Conservation (phyloP, 2,113 vertebrate genomes). For the Zosterops lateralis region DNA sequence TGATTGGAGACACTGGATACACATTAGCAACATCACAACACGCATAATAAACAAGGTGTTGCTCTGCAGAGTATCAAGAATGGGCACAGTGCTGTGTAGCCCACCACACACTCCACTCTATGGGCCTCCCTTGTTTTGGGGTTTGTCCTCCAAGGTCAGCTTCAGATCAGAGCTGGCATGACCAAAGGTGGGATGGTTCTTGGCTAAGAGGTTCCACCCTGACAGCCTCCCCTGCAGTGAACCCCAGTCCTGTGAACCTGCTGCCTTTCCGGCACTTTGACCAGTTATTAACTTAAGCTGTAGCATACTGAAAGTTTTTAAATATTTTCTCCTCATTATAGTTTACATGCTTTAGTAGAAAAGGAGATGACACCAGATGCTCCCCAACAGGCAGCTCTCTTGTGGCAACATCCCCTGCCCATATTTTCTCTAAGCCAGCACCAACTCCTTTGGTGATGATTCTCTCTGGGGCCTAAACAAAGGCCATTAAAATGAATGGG, state of each 20-base stretch:
- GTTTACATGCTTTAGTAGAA: background rate
- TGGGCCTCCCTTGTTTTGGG: background rate
- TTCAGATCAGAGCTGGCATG: background rate
- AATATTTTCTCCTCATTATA: background rate
- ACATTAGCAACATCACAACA: conserved; percentile 36
- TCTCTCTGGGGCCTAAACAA: background rate
- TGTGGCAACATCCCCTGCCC: accelerated
- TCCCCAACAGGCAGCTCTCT: background rate
- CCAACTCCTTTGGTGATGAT: background rate
- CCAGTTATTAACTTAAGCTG: background rate
- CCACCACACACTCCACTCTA: accelerated
- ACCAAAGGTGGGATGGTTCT: accelerated
- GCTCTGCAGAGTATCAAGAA: background rate
- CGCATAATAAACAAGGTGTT: conserved; percentile 6
- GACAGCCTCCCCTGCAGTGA: accelerated
- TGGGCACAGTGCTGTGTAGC: background rate
- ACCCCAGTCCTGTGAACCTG: accelerated
- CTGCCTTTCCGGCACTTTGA: background rate
- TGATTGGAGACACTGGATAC: conserved; percentile 38
- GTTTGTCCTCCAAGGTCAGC: background rate
- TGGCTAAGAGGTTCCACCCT: background rate
- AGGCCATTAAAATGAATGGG: background rate
- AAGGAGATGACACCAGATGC: background rate
- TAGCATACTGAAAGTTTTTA: background rate
- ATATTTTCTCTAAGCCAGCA: background rate